These are phyloP conservation scores for Lycia hirtaria DNA, from an alignment of 2,888 invertebrate genomes.

Conservation along the genomic window DNA sequence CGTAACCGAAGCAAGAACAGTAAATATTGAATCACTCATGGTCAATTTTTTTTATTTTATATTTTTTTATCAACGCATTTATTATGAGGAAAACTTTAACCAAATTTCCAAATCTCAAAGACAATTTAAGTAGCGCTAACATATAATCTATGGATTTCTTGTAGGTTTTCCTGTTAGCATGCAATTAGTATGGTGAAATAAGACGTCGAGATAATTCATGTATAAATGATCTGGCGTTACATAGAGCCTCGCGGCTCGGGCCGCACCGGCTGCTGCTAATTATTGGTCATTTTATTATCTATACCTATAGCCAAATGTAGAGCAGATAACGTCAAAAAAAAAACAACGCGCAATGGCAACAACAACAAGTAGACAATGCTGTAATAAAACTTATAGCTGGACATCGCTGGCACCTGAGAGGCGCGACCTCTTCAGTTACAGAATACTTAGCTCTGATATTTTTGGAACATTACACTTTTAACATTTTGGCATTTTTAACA, in stretches of 20 bases:
- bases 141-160: not conserved
- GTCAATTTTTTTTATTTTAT: not conserved
- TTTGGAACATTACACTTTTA: too few species aligned
- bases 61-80: not conserved
- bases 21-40: not conserved
- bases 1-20: conserved; percentile 11
- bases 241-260: too few species aligned
- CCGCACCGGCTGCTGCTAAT: not conserved
- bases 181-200: not conserved
- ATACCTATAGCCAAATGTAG: not conserved
- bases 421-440: too few species aligned
- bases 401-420: not conserved
- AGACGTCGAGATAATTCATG: not conserved
- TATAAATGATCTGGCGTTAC: too few species aligned
- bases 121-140: not conserved
- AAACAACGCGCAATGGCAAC: not conserved
- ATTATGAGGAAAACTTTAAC: not conserved
- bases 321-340: not conserved
- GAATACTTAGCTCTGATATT: too few species aligned
- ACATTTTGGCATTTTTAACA: too few species aligned
- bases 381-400: not conserved
- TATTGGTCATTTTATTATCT: not conserved
- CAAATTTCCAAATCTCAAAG: not conserved
- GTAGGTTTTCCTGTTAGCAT: not conserved
- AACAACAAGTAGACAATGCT: not conserved